These are phyloP conservation scores for Micronycteris hirsuta DNA, from an alignment of 2,113 vertebrate species.

Conservation along the genomic window DNA sequence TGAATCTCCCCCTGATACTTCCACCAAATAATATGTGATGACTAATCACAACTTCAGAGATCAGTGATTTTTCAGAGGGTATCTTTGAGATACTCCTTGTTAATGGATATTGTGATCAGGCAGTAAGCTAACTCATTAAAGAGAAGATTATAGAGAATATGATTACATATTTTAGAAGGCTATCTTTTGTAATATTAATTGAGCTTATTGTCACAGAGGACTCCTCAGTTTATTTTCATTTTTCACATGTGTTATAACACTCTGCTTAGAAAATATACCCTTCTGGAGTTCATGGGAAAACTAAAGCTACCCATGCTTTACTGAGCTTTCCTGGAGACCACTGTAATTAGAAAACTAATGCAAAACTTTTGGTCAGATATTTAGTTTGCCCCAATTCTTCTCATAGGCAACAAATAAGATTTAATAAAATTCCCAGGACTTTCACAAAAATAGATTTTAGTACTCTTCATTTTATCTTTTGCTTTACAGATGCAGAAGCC, in stretches of 20 bases:
- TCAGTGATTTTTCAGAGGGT: neutral
- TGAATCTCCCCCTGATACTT: neutral
- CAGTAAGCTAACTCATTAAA: neutral
- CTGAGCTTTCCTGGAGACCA: constrained; percentile 44
- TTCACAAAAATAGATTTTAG: neutral
- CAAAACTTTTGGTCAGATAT: neutral
- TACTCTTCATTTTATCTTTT: no score
- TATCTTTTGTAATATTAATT: neutral
- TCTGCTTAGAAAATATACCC: constrained; percentile 28
- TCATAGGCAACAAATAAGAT: constrained; percentile 59
- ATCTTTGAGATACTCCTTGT: neutral
- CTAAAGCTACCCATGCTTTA: neutral
- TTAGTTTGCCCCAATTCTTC: constrained; percentile 15
- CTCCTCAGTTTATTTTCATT: neutral
- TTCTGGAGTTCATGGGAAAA: constrained; percentile 15
- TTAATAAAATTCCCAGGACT: constrained; percentile 37
- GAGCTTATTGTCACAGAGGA: neutral
- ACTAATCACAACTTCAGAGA: neutral
- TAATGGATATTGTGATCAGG: neutral
- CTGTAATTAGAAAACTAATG: neutral
- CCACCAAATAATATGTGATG: neutral
- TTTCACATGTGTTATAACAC: neutral
- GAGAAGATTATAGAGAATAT: neutral
- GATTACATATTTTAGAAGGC: neutral
- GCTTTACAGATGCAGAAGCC: neutral